These are phyloP conservation scores for Fragum fragum DNA, from an alignment of 2,888 invertebrate genomes.

Conservation along the genomic window DNA sequence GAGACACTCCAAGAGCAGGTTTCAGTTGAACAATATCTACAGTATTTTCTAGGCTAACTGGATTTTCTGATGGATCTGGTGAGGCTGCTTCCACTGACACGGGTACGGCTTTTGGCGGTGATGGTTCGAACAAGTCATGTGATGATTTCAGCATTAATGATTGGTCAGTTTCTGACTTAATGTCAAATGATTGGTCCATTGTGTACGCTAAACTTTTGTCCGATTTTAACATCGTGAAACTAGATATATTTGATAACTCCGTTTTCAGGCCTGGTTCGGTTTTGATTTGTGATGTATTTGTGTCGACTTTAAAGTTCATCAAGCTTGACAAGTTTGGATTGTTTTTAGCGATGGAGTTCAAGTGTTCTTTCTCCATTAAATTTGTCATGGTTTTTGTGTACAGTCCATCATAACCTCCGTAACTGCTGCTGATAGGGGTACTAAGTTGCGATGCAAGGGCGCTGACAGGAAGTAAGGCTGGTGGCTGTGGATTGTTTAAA, in stretches of 20 bases:
- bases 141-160: slow-evolving; percentile 59
- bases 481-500: slow-evolving; percentile 67
- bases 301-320: slow-evolving; percentile 58
- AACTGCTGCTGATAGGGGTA: slow-evolving; percentile 61
- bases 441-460: slow-evolving; percentile 65
- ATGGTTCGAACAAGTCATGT: slow-evolving; percentile 72
- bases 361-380: slow-evolving; percentile 53
- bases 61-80: slow-evolving; percentile 51
- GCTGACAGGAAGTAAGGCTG: slow-evolving; percentile 69
- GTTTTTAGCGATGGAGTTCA: slow-evolving; percentile 50
- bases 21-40: slow-evolving; percentile 69
- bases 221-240: slow-evolving; percentile 35
- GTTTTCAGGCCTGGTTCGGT: slow-evolving; percentile 40
- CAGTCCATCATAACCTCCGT: slow-evolving; percentile 53
- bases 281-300: slow-evolving; percentile 35
- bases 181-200: slow-evolving; percentile 47
- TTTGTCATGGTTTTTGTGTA: slow-evolving; percentile 63
- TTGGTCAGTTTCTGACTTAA: slow-evolving; percentile 65
- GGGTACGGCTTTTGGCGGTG: slow-evolving; percentile 78
- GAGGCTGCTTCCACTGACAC: slow-evolving; percentile 58
- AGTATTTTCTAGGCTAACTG: slow-evolving; percentile 45
- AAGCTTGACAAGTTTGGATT: slow-evolving; percentile 54
- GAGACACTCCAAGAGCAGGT: slow-evolving; percentile 68
- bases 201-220: slow-evolving; percentile 42
- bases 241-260: slow-evolving; percentile 25